These are phyloP conservation scores for Bathybates hornii DNA, from an alignment of 2,113 vertebrate genomes.

Conservation along the genomic window DNA sequence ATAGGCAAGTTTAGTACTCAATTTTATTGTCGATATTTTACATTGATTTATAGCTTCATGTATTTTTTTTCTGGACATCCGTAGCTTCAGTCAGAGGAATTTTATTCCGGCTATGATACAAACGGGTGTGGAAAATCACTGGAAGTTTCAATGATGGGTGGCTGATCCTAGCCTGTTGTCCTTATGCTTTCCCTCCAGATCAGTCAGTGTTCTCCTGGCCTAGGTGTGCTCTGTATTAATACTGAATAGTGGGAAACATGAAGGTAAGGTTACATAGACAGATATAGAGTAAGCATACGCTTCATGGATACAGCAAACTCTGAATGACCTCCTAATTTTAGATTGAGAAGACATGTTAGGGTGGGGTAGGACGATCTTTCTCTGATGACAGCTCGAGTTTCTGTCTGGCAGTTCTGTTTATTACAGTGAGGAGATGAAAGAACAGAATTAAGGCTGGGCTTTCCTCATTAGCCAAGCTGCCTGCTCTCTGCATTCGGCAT, in stretches of 20 bases:
- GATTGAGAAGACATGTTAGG: neutral
- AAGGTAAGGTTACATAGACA: slow-evolving; percentile 28
- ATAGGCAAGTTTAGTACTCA: neutral
- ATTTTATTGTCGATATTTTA: neutral
- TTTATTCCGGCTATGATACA: neutral
- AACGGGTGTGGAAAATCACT: neutral
- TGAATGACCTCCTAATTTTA: slow-evolving; percentile 45
- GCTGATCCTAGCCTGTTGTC: neutral
- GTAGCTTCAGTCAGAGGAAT: neutral
- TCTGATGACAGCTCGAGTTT: slow-evolving; percentile 16
- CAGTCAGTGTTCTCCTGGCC: neutral
- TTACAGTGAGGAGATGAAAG: neutral
- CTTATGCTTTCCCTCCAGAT: neutral
- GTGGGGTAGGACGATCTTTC: neutral
- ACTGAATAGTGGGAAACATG: slow-evolving; percentile 28
- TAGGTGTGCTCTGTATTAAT: slow-evolving; percentile 5
- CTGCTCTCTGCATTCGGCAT: neutral
- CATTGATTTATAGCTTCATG: neutral
- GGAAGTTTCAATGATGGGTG: neutral
- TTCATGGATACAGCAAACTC: slow-evolving; percentile 48
- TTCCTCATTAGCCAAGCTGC: neutral
- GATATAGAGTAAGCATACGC: neutral
- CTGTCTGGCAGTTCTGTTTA: neutral
- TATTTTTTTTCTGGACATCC: neutral
- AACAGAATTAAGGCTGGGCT: neutral